Percentiles rank a stretch among this genome's conserved stretches.
phyloP scores from a whole-genome alignment of 2,888 invertebrate genomes.

The Scaptomyza caliginosa region DNA sequence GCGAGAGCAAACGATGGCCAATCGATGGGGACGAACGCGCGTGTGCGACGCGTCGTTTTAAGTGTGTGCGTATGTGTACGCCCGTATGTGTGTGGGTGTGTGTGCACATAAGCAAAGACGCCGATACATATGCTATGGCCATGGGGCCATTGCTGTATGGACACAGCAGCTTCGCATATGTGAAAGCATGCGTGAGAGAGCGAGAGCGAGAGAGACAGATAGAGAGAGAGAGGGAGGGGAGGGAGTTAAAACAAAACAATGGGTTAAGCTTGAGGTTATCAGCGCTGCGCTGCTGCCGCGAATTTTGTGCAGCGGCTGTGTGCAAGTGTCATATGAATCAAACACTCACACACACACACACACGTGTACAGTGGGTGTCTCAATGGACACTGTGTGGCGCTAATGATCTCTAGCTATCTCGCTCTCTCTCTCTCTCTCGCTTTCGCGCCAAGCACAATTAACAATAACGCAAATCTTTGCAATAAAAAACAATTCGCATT shows the following conservation, averaged over 20 bases:
- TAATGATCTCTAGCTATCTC: constrained; percentile 43
- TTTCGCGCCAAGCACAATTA: constrained; percentile 42
- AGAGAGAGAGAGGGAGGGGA: not conserved
- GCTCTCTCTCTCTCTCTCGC: constrained; percentile 1
- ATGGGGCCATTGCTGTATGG: constrained; percentile 31
- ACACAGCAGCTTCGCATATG: constrained; percentile 25
- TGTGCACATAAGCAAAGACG: constrained; percentile 39
- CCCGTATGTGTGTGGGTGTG: constrained; percentile 21
- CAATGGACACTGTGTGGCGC: constrained; percentile 58
- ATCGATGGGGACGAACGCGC: constrained; percentile 75
- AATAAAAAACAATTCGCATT: constrained; percentile 69
- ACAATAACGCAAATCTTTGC: constrained; percentile 63
- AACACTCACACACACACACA: constrained; percentile 6
- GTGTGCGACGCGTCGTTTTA: constrained; percentile 67
- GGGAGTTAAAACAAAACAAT: constrained; percentile 32
- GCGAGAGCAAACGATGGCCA: constrained; percentile 70
- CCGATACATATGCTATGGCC: constrained; percentile 68
- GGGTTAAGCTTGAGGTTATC: constrained; percentile 59
- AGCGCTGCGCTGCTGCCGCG: constrained; percentile 11
- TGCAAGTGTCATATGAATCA: constrained; percentile 31
- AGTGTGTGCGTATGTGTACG: constrained; percentile 29
- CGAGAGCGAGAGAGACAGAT: not conserved
- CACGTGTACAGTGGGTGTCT: constrained; percentile 18
- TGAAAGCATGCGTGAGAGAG: constrained; percentile 29
- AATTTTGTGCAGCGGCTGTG: constrained; percentile 2